Conservation (phyloP, 2,797 vertebrate genomes). For the Etheostoma nigrum region DNA sequence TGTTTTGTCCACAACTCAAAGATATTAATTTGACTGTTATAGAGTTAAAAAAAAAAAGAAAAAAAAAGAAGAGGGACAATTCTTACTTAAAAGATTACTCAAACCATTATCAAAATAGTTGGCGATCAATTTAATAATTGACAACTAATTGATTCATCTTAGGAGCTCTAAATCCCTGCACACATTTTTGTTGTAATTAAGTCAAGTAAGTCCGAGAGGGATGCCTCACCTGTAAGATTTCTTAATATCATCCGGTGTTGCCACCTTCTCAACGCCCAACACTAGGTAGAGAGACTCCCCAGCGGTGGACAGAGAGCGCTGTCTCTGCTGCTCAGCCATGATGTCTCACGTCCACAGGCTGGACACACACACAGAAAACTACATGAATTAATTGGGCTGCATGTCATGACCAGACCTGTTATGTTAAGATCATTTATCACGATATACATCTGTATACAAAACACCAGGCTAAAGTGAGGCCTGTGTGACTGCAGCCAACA, state of each 20-base stretch:
- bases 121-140: too few relatives aligned
- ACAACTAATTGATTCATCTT: too few relatives aligned
- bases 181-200: not conserved
- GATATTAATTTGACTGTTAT: too few relatives aligned
- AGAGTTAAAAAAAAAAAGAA: not conserved
- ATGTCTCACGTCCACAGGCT: conserved; percentile 76
- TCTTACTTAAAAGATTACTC: too few relatives aligned
- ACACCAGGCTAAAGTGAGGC: conserved; percentile 2
- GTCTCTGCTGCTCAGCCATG: conserved; percentile 98
- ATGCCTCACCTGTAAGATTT: conserved; percentile 94
- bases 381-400: not conserved
- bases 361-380: conserved; percentile 49
- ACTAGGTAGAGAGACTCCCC: conserved; percentile 95
- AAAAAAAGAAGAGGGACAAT: too few relatives aligned
- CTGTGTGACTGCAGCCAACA: conserved; percentile 49
- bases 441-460: not conserved
- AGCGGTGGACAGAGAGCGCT: conserved; percentile 97
- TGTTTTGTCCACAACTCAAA: too few relatives aligned
- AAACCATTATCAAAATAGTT: too few relatives aligned
- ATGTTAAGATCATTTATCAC: not conserved
- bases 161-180: not conserved
- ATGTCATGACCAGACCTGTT: not conserved
- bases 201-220: too few relatives aligned
- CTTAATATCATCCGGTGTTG: conserved; percentile 96
- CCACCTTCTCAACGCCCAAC: conserved; percentile 94